These are phyloP conservation scores for Pithys albifrons DNA, from an alignment of 2,113 vertebrate genomes.

Conservation along the genomic window DNA sequence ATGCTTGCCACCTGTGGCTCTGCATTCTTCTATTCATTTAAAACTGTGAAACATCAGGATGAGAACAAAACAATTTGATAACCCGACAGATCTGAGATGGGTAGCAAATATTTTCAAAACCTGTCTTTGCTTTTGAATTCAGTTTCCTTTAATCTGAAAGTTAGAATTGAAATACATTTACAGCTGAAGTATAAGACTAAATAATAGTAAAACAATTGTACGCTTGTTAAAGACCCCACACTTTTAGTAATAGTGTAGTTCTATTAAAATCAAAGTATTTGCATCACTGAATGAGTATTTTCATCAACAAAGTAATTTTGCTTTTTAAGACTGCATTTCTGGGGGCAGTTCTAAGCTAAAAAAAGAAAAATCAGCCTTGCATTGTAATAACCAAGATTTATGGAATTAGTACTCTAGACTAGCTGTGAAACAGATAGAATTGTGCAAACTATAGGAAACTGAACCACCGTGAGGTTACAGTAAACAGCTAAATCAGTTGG, in stretches of 20 bases:
- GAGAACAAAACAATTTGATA: neutral
- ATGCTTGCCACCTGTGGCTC: neutral
- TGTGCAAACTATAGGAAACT: neutral
- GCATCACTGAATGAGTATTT: neutral
- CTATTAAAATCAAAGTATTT: neutral
- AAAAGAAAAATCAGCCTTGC: neutral
- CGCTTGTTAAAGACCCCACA: neutral
- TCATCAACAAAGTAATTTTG: neutral
- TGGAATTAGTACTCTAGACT: neutral
- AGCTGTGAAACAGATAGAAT: neutral
- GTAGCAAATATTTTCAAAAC: neutral
- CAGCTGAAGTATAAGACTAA: neutral
- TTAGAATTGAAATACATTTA: conserved; percentile 7
- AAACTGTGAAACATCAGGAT: neutral
- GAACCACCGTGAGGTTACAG: neutral
- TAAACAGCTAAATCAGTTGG: neutral
- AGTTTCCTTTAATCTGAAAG: neutral
- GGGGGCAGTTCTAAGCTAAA: neutral
- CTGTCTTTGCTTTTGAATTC: neutral
- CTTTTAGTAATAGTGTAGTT: neutral
- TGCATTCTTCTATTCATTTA: neutral
- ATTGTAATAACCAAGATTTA: neutral
- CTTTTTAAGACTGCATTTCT: neutral
- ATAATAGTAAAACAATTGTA: neutral
- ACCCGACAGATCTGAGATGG: neutral